These are phyloP conservation scores for Sorex araneus DNA, from an alignment of 2,113 vertebrate species.

Conservation along the genomic window DNA sequence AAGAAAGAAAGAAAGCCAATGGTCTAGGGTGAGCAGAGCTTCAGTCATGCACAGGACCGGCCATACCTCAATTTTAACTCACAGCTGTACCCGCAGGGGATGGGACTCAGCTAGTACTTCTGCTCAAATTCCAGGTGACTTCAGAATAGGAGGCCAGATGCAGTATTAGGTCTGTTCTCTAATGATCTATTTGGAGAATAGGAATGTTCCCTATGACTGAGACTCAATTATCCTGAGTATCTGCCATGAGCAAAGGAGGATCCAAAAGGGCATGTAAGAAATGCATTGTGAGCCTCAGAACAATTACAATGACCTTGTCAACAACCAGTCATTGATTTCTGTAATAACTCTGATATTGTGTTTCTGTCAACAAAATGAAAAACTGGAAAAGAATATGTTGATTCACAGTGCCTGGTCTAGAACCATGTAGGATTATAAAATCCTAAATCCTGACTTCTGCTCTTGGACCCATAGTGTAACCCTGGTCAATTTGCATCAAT, in stretches of 20 bases:
- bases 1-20: constrained; percentile 25
- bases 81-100: background rate
- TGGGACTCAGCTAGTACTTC: background rate
- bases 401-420: constrained; percentile 10
- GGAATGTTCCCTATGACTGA: background rate
- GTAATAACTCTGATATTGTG: background rate
- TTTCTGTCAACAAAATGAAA: constrained; percentile 58
- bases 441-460: constrained; percentile 21
- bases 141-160: constrained; percentile 25
- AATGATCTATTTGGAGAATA: constrained; percentile 20
- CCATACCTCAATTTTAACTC: background rate
- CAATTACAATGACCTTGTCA: background rate
- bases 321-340: constrained; percentile 24
- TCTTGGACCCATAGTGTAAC: background rate
- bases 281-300: constrained; percentile 25
- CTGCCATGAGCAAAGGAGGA: constrained; percentile 4
- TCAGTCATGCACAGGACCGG: constrained; percentile 10
- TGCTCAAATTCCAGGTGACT: constrained; percentile 44
- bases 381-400: constrained; percentile 5
- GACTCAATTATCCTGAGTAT: background rate
- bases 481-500: background rate
- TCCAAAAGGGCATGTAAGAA: constrained; percentile 36
- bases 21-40: constrained; percentile 8
- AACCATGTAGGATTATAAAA: constrained; percentile 36
- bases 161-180: background rate